Conservation (phyloP, 1,140 invertebrate genomes). For the Geopemphigus sp. region DNA sequence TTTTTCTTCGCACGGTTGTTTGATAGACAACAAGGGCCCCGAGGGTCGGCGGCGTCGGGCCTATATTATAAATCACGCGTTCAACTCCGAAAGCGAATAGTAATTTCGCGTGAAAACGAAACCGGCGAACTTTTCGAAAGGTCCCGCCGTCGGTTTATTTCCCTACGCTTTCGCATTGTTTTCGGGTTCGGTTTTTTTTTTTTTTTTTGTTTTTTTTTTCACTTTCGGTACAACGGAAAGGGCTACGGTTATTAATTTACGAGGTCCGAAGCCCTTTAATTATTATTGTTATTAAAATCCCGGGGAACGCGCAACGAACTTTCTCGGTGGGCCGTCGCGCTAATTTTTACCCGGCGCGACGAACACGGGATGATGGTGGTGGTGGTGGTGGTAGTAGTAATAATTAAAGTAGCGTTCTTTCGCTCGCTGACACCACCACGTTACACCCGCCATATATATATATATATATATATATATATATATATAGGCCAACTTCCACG, state of each 20-base stretch:
- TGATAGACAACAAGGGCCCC: no score
- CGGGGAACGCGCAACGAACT: not conserved
- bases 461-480: no score
- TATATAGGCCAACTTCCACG: not conserved
- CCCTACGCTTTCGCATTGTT: no score
- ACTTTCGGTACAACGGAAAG: not conserved
- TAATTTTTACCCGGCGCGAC: slow-evolving; percentile 16
- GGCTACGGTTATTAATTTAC: slow-evolving; percentile 38
- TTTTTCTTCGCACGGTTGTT: no score
- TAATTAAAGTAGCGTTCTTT: slow-evolving; percentile 42
- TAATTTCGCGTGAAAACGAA: slow-evolving; percentile 21
- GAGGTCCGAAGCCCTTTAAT: slow-evolving; percentile 43
- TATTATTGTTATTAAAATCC: slow-evolving; percentile 48
- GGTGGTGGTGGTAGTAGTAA: no score
- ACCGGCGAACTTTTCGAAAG: slow-evolving; percentile 28
- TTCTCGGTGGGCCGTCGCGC: not conserved
- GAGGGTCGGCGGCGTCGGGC: no score
- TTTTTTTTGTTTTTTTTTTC: not conserved
- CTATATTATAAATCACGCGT: slow-evolving; percentile 1
- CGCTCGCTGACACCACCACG: no score
- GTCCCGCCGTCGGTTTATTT: slow-evolving; percentile 1
- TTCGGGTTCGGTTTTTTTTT: no score
- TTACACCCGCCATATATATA: not conserved
- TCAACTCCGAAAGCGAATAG: not conserved
- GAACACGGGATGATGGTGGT: not conserved